Conservation (phyloP, 2,113 vertebrate genomes). For the Cygnus atratus region DNA sequence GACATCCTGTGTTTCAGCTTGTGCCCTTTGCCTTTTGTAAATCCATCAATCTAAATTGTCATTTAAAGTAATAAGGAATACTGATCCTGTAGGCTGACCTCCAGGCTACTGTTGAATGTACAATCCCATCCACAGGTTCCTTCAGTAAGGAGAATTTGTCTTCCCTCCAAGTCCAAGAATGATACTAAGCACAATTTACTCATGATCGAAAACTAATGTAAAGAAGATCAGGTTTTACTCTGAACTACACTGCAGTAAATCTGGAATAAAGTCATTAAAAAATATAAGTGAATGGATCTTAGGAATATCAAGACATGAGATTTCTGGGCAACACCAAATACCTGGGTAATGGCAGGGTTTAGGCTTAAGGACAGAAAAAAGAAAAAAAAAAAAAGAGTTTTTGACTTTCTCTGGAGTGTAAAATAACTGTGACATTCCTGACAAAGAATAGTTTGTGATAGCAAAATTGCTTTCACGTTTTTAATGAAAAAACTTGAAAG, state of each 20-base stretch:
- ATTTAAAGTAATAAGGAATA: neutral
- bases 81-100: neutral
- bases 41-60: neutral
- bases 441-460: constrained; percentile 54
- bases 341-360: neutral
- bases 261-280: neutral
- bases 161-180: neutral
- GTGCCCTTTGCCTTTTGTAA: neutral
- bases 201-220: neutral
- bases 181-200: neutral
- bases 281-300: neutral
- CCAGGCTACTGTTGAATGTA: neutral
- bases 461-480: constrained; percentile 61
- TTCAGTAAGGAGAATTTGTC: neutral
- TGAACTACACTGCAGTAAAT: neutral
- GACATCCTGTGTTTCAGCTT: neutral
- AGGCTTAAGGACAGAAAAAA: neutral
- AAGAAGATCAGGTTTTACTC: neutral
- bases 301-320: neutral
- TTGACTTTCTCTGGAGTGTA: constrained; percentile 3
- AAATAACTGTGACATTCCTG: constrained; percentile 21
- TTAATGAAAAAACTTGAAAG: constrained; percentile 69
- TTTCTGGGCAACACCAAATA: neutral
- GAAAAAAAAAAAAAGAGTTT: constrained; percentile 4
- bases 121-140: neutral